phyloP scores from a whole-genome alignment of 2,888 invertebrate species.

The Nipponacmea schrenckii region DNA sequence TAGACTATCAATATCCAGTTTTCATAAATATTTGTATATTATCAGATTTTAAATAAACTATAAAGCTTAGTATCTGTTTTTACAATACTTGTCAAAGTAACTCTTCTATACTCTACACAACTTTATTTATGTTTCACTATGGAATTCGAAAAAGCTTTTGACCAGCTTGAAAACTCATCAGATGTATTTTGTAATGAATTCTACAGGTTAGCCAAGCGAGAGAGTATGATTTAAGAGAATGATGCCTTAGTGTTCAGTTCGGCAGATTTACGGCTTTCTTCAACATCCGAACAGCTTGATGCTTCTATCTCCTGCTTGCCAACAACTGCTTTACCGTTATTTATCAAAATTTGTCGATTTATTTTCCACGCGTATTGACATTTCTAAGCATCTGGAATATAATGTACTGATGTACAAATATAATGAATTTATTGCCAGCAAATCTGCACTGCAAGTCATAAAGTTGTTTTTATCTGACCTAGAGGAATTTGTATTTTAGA shows the following conservation, averaged over 20 bases:
- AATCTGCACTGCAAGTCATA: too few species aligned
- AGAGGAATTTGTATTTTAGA: too few species aligned
- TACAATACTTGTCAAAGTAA: neutral
- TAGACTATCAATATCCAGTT: too few species aligned
- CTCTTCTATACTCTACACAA: conserved; percentile 2
- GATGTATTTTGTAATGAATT: neutral
- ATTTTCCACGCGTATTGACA: neutral
- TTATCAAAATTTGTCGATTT: neutral
- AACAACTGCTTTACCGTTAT: conserved; percentile 2
- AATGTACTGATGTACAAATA: too few species aligned
- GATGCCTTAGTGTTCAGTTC: neutral
- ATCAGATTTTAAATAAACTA: neutral
- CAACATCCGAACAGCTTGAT: neutral
- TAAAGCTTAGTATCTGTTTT: conserved; percentile 4
- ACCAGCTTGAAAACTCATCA: conserved; percentile 2
- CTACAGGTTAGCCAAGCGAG: conserved; percentile 1
- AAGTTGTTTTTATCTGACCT: too few species aligned
- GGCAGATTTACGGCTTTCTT: conserved; percentile 4
- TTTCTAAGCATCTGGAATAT: too few species aligned
- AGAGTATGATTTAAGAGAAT: neutral
- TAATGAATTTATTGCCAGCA: too few species aligned
- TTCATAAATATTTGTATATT: too few species aligned
- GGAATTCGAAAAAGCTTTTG: neutral
- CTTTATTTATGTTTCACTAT: conserved; percentile 6
- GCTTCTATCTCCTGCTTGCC: neutral